Evolutionary conservation across 2,113 vertebrate species (phyloP).

Genomic region (Apeltes quadracus): DNA sequence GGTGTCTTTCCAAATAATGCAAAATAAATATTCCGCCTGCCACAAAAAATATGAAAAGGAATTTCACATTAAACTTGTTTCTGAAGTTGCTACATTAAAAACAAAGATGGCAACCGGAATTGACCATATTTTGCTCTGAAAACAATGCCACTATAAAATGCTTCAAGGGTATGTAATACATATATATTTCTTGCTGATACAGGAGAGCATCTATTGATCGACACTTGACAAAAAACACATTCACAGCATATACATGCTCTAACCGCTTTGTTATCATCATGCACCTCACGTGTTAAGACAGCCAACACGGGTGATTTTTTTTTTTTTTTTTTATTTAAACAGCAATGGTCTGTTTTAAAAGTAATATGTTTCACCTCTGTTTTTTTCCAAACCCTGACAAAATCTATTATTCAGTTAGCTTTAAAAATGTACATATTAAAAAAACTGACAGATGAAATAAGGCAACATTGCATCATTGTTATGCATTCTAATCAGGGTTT

Average conservation of each 20-base stretch:
- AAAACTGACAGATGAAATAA: constrained; percentile 45
- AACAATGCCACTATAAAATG: too few species aligned
- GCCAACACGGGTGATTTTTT: neutral
- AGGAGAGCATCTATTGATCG: neutral
- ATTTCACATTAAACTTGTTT: neutral
- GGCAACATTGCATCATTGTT: constrained; percentile 55
- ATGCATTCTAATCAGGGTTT: constrained; percentile 68
- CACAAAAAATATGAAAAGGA: neutral
- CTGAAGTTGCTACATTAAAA: neutral
- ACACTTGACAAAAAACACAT: neutral
- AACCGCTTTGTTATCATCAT: neutral
- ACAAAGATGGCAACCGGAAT: constrained; percentile 11
- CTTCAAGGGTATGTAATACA: too few species aligned
- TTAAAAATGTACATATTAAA: constrained; percentile 41
- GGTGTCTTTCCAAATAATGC: too few species aligned
- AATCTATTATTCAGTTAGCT: constrained; percentile 45
- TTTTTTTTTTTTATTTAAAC: neutral
- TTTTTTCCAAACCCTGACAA: neutral
- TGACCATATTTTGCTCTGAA: neutral
- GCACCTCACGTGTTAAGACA: neutral
- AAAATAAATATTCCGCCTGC: too few species aligned
- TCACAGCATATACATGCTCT: neutral
- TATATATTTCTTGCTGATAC: neutral
- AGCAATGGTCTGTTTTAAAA: neutral
- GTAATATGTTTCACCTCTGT: constrained; percentile 4